Evolutionary conservation across 2,888 invertebrate species (phyloP).

Genomic region (Merodon equestris): DNA sequence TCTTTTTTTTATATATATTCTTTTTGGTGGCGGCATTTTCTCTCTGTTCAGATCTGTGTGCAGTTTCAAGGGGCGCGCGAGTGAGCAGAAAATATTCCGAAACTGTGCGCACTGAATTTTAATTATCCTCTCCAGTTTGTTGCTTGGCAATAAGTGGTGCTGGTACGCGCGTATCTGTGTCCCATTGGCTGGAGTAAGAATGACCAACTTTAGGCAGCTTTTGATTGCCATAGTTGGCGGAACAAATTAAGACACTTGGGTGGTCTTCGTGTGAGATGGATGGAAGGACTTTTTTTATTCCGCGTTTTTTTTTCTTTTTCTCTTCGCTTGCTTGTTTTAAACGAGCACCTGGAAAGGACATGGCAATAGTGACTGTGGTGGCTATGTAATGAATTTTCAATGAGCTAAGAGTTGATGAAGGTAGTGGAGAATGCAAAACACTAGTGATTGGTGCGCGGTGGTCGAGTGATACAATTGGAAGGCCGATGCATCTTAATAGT

Average conservation of each 20-base stretch:
- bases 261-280: constrained; percentile 56
- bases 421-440: constrained; percentile 49
- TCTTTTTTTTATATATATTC: constrained; percentile 11
- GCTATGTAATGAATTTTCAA: constrained; percentile 45
- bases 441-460: constrained; percentile 17
- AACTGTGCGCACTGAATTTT: constrained; percentile 67
- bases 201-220: constrained; percentile 51
- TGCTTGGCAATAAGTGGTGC: too few species aligned
- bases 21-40: constrained; percentile 46
- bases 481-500: constrained; percentile 31
- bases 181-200: constrained; percentile 38
- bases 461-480: constrained; percentile 13
- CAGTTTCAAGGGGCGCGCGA: constrained; percentile 39
- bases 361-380: constrained; percentile 20
- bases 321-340: constrained; percentile 26
- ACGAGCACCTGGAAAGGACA: constrained; percentile 54
- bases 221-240: constrained; percentile 65
- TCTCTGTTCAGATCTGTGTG: constrained; percentile 42
- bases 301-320: constrained; percentile 4
- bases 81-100: constrained; percentile 62
- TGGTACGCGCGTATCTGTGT: constrained; percentile 27
- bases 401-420: constrained; percentile 1
- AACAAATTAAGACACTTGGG: constrained; percentile 69
- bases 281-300: constrained; percentile 47
- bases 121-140: constrained; percentile 42